Conservation (phyloP, 2,797 vertebrate genomes). For the Merluccius polli region DNA sequence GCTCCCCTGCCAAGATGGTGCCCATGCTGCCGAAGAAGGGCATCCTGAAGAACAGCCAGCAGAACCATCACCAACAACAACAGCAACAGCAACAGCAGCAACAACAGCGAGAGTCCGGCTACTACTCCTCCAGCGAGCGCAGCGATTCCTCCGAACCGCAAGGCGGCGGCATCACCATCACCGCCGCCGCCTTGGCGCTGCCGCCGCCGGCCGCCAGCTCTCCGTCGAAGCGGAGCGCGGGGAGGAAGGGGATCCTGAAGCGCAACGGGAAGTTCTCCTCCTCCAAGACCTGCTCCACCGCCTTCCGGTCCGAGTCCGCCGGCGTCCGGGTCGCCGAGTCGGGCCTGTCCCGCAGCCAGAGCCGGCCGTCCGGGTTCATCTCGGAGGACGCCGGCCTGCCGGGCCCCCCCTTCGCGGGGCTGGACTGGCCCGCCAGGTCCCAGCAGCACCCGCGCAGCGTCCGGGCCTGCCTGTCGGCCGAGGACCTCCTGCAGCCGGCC, state of each 20-base stretch:
- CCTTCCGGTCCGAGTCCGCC: conserved; percentile 33
- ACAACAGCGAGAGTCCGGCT: conserved; percentile 95
- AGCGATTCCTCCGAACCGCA: conserved; percentile 94
- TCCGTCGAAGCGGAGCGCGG: conserved; percentile 76
- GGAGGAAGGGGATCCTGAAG: conserved; percentile 95
- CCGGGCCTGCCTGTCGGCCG: conserved; percentile 82
- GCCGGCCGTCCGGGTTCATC: conserved; percentile 90
- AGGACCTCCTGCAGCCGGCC: conserved; percentile 83
- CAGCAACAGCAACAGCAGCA: conserved; percentile 79
- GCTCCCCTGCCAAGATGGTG: conserved; percentile 75
- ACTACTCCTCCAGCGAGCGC: conserved; percentile 97
- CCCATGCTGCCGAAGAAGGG: conserved; percentile 93
- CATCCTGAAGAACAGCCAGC: conserved; percentile 93
- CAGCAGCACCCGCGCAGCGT: conserved; percentile 73
- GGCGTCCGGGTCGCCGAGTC: conserved; percentile 63
- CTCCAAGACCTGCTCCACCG: conserved; percentile 26
- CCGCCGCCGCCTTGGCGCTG: too few relatives aligned
- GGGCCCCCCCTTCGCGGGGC: conserved; percentile 75
- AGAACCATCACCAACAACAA: conserved; percentile 51
- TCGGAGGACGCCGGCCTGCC: conserved; percentile 85
- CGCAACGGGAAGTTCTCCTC: conserved; percentile 93
- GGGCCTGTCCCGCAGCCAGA: conserved; percentile 91
- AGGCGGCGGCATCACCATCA: conserved; percentile 62
- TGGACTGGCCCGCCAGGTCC: conserved; percentile 77
- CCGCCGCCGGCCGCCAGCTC: conserved; percentile 69